Evolutionary conservation across 2,888 invertebrate species (phyloP), one percentile per base, ranked within the genome.

Genomic region (Chrysolina americana): DNA sequence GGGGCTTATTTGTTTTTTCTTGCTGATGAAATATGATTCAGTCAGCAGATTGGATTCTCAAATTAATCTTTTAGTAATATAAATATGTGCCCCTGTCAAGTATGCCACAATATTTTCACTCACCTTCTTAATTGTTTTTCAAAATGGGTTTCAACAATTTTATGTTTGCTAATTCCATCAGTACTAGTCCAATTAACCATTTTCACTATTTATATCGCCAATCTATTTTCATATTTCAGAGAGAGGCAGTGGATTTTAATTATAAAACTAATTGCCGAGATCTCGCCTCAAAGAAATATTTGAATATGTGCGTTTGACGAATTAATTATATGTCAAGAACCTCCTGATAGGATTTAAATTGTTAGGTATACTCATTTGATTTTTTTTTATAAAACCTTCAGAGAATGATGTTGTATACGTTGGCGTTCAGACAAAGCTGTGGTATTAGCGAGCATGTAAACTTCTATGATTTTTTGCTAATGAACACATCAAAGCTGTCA

Each of bases 321-420:
- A 6, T 59, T 59, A 28, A 59, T 59, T 17, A 59, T 59, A 59
- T 59, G 23, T 15, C 17, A 53, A 53, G 19, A 21, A 19, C 56
- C 15, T 56, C 56, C n/a, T 59, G n/a, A 59, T 59, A 19, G 53
- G 21, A 21, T 53, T 53, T 5, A 53, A 23, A 53, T 53, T 53
- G 13, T 53, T 53, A 53, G 36, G 36, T 36, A 36, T 47, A 47
- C 2, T 59, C n/a, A 28, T 28, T 8, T 59, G 5, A n/a, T 19
- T 11, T 23, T 8, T n/a, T 28, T 28, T 59, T 36, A 59, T 28
- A 19, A 59, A 36, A 59, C 59, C 15, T 15, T n/a, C n/a, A 59
- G 28, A 1, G 28, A 47, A 15, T 47, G 13, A 4, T 47, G 47
- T 36, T 6, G 0, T 6, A 47, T 47, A 17, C 23, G 9, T 53